Conservation (phyloP, 37 sponge, comb jelly and placozoan genomes). For the Trichoplax adhaerens region DNA sequence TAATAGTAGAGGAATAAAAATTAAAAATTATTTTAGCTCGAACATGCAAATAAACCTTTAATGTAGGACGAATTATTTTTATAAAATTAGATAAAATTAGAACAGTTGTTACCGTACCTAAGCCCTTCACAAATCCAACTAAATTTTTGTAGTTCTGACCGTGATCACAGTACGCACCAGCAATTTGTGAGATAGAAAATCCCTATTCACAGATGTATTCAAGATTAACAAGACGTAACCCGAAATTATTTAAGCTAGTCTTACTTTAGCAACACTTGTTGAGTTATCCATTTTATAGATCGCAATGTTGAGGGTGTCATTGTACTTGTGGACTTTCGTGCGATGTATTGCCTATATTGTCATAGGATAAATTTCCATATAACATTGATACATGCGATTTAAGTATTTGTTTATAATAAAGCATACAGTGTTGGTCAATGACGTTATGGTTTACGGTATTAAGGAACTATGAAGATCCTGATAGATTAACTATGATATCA, state of each 20-base stretch:
- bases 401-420: no score
- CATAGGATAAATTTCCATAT: background rate
- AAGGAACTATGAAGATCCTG: no score
- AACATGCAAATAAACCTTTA: no score
- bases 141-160: constrained; percentile 90
- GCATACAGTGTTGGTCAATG: no score
- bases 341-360: constrained; percentile 37
- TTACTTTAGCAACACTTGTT: constrained; percentile 19
- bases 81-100: background rate
- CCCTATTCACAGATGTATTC: constrained; percentile 23
- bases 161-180: constrained; percentile 57
- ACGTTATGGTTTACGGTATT: no score
- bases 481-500: no score
- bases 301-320: constrained; percentile 57
- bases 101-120: constrained; percentile 24
- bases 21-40: no score
- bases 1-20: no score
- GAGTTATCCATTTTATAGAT: constrained; percentile 9
- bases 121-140: constrained; percentile 65
- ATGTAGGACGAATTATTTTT: no score
- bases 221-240: background rate
- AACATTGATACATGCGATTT: background rate
- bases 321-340: constrained; percentile 48
- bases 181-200: constrained; percentile 64
- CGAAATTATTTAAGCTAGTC: background rate